These are phyloP conservation scores for Eulemur macaco DNA, from an alignment of 2,113 vertebrate genomes.

Conservation along the genomic window DNA sequence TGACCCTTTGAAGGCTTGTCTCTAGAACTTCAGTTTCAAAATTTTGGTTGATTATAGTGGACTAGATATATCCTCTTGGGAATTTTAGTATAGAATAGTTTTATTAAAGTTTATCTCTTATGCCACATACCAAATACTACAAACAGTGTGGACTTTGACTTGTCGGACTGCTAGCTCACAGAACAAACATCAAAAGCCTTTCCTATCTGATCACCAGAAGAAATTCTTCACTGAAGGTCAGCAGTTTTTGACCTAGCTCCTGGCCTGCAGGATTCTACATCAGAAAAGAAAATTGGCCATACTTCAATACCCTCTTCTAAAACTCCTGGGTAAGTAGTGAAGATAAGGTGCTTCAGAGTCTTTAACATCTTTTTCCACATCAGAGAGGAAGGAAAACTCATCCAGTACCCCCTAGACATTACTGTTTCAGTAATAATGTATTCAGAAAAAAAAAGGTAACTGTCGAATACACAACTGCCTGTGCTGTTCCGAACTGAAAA, in stretches of 20 bases:
- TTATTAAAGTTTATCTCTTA: not conserved
- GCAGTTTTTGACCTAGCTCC: constrained; percentile 78
- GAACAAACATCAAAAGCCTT: constrained; percentile 46
- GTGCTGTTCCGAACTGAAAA: constrained; percentile 53
- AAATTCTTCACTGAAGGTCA: constrained; percentile 71
- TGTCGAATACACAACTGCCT: constrained; percentile 62
- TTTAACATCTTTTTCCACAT: not conserved
- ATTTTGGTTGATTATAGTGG: not conserved
- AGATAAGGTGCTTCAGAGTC: constrained; percentile 44
- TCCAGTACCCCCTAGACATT: fast-evolving
- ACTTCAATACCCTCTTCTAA: constrained; percentile 73
- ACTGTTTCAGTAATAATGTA: not conserved
- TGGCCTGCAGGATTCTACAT: constrained; percentile 70
- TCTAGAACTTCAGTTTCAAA: constrained; percentile 11
- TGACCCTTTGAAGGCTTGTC: not conserved
- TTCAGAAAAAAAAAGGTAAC: not conserved
- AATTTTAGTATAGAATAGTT: constrained; percentile 44
- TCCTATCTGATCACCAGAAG: constrained; percentile 56
- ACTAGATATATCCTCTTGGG: not conserved
- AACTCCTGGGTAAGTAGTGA: constrained; percentile 37
- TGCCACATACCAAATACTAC: not conserved
- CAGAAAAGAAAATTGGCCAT: constrained; percentile 75
- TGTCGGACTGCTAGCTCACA: not conserved
- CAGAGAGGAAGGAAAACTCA: constrained; percentile 29
- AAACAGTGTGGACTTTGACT: not conserved